Conservation (phyloP, 35 echinoderm and acorn worm species). For the Anneissia japonica region DNA sequence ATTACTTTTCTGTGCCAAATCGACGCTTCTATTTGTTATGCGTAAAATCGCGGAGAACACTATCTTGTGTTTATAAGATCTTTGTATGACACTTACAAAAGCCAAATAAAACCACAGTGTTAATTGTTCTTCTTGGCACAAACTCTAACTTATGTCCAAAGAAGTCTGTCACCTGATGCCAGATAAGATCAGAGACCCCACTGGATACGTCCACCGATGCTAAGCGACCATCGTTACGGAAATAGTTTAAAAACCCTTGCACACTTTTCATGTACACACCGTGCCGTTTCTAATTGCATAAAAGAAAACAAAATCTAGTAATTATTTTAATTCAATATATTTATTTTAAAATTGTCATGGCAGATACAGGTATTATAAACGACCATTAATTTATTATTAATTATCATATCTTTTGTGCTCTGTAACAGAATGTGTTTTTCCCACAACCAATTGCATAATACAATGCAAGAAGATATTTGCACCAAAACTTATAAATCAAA, state of each 20-base stretch:
- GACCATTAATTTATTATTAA: too few relatives aligned
- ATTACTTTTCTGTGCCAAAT: neutral
- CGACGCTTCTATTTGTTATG: neutral
- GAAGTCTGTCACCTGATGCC: conserved; percentile 88
- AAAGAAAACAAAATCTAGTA: too few relatives aligned
- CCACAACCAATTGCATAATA: too few relatives aligned
- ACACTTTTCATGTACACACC: conserved; percentile 76
- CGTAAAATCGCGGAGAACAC: neutral
- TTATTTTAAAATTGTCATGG: too few relatives aligned
- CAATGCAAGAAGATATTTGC: too few relatives aligned
- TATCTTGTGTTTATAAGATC: neutral
- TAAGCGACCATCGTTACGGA: conserved; percentile 48
- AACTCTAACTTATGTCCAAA: conserved; percentile 73
- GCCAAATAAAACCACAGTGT: conserved; percentile 85
- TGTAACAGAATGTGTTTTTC: too few relatives aligned
- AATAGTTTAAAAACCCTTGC: conserved; percentile 65
- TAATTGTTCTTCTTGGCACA: conserved; percentile 65
- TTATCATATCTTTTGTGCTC: too few relatives aligned
- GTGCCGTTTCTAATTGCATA: conserved; percentile 49
- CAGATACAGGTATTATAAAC: too few relatives aligned
- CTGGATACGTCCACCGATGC: conserved; percentile 86
- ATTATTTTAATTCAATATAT: too few relatives aligned
- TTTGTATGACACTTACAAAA: conserved; percentile 53
- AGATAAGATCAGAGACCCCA: conserved; percentile 84
- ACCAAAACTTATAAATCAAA: too few relatives aligned